Evolutionary conservation across 2,797 vertebrate genomes (phyloP).

Genomic region (Enteromius fasciolatus): DNA sequence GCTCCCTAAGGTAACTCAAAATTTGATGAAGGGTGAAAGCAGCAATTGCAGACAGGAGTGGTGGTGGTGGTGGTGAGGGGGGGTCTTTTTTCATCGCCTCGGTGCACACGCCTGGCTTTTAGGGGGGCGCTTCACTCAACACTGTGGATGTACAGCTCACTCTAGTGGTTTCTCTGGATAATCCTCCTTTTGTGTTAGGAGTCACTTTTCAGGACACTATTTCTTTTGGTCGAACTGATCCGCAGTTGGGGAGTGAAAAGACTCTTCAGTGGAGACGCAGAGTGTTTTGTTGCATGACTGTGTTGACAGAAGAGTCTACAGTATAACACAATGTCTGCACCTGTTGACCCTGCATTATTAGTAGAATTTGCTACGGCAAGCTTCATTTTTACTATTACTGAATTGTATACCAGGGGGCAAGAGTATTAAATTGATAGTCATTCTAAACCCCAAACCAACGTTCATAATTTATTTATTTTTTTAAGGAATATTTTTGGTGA

Average conservation of each 20-base stretch:
- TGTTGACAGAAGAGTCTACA: conserved; percentile 21
- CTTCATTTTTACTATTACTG: neutral
- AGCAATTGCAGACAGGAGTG: conserved; percentile 58
- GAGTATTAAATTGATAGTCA: neutral
- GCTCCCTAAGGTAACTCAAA: conserved; percentile 59
- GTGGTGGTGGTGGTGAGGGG: conserved; percentile 6
- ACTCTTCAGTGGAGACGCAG: neutral
- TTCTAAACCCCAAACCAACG: neutral
- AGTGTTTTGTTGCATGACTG: conserved; percentile 17
- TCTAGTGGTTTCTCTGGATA: conserved; percentile 50
- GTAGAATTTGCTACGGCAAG: neutral
- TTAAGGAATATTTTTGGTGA: neutral
- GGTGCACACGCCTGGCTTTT: conserved; percentile 54
- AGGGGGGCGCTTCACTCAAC: conserved; percentile 45
- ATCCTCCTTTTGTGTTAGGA: conserved; percentile 31
- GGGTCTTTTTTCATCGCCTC: conserved; percentile 66
- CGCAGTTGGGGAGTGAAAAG: neutral
- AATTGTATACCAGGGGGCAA: neutral
- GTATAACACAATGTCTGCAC: neutral
- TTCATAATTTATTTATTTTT: neutral
- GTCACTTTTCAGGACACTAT: conserved; percentile 3
- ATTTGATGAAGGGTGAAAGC: conserved; percentile 59
- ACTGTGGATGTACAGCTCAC: conserved; percentile 59
- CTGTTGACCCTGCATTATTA: neutral
- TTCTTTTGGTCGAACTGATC: conserved; percentile 19